Percentiles rank a stretch among this genome's conserved stretches.
These are phyloP conservation scores for Lophochroa leadbeateri DNA, from an alignment of 2,113 vertebrate genomes.

Conservation along the genomic window DNA sequence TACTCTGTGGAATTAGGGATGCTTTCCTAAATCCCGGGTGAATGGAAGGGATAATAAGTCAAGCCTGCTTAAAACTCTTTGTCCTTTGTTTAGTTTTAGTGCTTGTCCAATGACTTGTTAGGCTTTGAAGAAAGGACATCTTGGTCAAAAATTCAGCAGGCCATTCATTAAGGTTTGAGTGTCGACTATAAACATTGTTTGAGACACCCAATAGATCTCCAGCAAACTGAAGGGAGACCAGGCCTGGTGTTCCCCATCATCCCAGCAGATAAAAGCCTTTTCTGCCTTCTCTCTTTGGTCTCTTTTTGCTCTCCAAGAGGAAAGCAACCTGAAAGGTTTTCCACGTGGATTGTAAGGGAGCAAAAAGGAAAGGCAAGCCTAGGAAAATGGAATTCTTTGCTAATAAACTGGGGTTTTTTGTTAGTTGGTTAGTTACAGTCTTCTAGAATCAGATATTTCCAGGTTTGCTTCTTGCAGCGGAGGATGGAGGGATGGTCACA, in stretches of 20 bases:
- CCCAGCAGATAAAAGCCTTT: not conserved
- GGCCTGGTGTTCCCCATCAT: not conserved
- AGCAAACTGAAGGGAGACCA: not conserved
- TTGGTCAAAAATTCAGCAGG: constrained; percentile 56
- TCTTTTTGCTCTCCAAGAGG: not conserved
- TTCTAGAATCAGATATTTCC: not conserved
- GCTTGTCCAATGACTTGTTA: constrained; percentile 32
- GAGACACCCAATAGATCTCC: constrained; percentile 10
- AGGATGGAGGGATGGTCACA: not conserved
- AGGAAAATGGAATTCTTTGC: not conserved
- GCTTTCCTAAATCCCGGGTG: not conserved
- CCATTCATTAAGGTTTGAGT: constrained; percentile 39
- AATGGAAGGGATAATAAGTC: constrained; percentile 32
- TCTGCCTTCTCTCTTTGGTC: not conserved
- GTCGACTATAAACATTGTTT: not conserved
- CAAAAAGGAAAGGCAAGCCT: not conserved
- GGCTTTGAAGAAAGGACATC: constrained; percentile 11
- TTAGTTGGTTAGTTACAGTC: not conserved
- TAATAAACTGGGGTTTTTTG: not conserved
- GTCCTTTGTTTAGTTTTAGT: constrained; percentile 39
- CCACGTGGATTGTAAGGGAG: not conserved
- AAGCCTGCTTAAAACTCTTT: constrained; percentile 1
- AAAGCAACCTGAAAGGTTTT: not conserved
- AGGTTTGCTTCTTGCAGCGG: not conserved
- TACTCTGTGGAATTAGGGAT: constrained; percentile 20